Percentiles rank a stretch among this genome's conserved stretches.
Conservation (phyloP, 2,113 vertebrate species). For the Psittacula cyanocephala region DNA sequence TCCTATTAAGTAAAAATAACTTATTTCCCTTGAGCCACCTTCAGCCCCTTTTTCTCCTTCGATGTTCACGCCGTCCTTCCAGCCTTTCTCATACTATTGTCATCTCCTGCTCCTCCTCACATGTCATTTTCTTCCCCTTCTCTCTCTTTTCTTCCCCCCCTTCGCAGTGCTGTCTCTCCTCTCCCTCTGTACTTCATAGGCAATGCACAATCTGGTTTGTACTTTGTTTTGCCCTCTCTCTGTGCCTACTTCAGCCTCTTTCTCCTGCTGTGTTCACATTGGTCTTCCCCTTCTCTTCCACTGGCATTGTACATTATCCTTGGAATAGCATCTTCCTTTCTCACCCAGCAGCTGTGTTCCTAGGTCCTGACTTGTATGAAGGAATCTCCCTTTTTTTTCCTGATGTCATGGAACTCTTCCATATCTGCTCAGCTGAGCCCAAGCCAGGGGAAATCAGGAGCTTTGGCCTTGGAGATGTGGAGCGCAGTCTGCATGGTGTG, state of each 20-base stretch:
- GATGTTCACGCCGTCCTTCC: neutral
- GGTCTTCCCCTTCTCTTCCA: neutral
- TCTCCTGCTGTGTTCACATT: neutral
- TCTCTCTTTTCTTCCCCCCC: neutral
- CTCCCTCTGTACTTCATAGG: neutral
- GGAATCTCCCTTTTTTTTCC: neutral
- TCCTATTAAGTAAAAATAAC: conserved; percentile 53
- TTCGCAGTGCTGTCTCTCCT: neutral
- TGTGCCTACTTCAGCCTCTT: neutral
- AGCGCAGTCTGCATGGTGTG: accelerated
- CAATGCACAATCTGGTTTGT: neutral
- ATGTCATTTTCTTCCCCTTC: neutral
- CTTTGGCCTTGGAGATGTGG: neutral
- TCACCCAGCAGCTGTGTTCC: neutral
- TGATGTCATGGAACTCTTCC: neutral
- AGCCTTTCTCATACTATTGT: neutral
- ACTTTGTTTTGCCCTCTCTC: neutral
- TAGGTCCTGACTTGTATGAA: neutral
- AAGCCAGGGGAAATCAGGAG: neutral
- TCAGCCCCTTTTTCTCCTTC: neutral
- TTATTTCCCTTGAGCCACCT: neutral
- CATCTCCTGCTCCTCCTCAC: neutral
- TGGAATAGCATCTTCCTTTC: neutral
- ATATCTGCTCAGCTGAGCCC: neutral
- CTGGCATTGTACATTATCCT: accelerated